Evolutionary conservation across 2,113 vertebrate genomes (phyloP).

Genomic region (Pantherophis guttatus): DNA sequence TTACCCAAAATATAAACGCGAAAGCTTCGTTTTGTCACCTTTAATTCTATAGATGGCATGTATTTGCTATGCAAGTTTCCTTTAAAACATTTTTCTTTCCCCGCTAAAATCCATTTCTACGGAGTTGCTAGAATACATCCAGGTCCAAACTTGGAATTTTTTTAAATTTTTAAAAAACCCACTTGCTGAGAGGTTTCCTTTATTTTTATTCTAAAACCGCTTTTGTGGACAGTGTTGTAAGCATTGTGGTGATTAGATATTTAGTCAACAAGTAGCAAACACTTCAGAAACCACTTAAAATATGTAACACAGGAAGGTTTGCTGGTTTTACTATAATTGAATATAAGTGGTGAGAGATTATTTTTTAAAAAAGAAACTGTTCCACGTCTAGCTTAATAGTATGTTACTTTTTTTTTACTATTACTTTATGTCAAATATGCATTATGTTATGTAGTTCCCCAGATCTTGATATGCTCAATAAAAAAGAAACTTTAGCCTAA

Average conservation of each 20-base stretch:
- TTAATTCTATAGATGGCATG: not conserved
- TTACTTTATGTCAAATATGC: constrained; percentile 65
- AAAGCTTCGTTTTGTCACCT: not conserved
- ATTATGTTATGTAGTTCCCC: constrained; percentile 68
- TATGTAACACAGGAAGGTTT: constrained; percentile 5
- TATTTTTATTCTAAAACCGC: not conserved
- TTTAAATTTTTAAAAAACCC: not conserved
- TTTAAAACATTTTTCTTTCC: not conserved
- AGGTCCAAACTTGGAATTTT: not conserved
- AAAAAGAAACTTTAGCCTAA: constrained; percentile 71
- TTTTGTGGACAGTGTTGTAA: not conserved
- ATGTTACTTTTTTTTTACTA: constrained; percentile 64
- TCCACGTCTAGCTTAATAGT: constrained; percentile 63
- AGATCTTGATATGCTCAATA: constrained; percentile 75
- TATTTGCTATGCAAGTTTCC: not conserved
- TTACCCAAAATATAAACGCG: not conserved
- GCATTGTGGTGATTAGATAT: not conserved
- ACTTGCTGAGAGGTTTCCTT: not conserved
- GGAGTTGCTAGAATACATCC: not conserved
- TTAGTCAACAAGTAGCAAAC: not conserved
- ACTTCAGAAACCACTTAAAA: constrained; percentile 1
- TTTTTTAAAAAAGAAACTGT: constrained; percentile 24
- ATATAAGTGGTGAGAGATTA: constrained; percentile 61
- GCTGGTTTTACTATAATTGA: constrained; percentile 61
- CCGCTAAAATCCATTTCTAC: not conserved